Conservation (phyloP, 2,113 vertebrate genomes). For the Leucopternis melanops region DNA sequence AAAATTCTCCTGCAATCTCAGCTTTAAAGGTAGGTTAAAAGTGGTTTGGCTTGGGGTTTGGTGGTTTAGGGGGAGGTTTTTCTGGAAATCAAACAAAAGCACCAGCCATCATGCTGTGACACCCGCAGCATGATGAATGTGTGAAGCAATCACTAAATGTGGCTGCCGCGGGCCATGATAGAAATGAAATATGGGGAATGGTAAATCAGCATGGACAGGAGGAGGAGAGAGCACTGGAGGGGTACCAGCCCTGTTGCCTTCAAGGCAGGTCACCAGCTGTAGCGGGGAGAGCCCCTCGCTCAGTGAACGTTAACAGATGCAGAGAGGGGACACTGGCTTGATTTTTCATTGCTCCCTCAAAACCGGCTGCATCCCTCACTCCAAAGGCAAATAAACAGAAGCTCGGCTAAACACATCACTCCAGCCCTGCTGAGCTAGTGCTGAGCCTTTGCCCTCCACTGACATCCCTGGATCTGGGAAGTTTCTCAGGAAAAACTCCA, state of each 20-base stretch:
- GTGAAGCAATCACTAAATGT: neutral
- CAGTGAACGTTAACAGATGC: neutral
- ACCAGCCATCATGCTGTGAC: neutral
- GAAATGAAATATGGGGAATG: neutral
- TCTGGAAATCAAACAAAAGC: neutral
- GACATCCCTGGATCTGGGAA: neutral
- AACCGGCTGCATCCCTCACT: neutral
- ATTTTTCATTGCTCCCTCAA: neutral
- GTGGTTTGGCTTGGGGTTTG: neutral
- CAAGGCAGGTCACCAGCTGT: fast-evolving
- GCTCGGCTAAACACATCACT: neutral
- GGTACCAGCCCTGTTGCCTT: neutral
- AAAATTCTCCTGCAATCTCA: neutral
- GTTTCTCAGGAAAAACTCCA: neutral
- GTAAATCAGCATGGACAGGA: neutral
- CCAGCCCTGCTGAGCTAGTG: neutral
- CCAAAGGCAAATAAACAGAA: conserved; percentile 23
- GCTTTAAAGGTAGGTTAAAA: neutral
- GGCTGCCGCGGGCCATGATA: neutral
- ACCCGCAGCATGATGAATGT: neutral
- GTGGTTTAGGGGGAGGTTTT: neutral
- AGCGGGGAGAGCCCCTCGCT: neutral
- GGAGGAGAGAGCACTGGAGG: neutral
- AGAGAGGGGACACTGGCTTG: neutral
- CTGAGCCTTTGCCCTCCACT: neutral